Base-by-base conservation (phyloP, 2,888 invertebrate genomes). In the Leistus spinibarbis region DNA sequence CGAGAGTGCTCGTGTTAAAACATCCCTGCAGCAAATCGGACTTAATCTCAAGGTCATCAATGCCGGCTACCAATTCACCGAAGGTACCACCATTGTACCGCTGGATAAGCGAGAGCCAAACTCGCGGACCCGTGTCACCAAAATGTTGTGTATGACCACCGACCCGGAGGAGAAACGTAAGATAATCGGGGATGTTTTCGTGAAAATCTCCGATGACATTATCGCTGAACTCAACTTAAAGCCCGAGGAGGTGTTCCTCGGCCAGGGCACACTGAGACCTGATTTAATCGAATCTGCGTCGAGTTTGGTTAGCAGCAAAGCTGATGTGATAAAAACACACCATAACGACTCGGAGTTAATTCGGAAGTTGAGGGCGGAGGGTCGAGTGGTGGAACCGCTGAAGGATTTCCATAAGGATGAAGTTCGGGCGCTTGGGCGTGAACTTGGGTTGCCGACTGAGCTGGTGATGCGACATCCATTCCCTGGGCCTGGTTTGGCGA, bases 371-470 rank as follows among this genome's bases (percentile, higher is more conserved):
- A 86, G 92, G 56, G 88, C 88, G 74, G 89, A 91, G 75, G 97
- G 98, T 10, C 89, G 96, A 71, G 98, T 99, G 19, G 94, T 99
- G 10, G 99, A 99, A 86, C 99, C 99, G n/a, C 88, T 99, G 74
- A 94, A 93, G 86, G 99, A 99, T 88, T 99, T 99, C 85, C 99
- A 99, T 86, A 99, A 99, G 88, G 99, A 99, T 84, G 99, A 99
- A 89, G 96, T 93, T 73, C 90, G 99, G 76, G 90, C 90, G 75
- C 87, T 99, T 78, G 99, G 99, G 69, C 87, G 91, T 82, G 96
- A 96, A 86, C 88, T 99, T 76, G 97, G 97, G 0, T 88, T 99
- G 78, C 95, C 98, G 9, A 85, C 90, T 56, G 91, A 93, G 79
- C 87, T 99, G 79, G 95, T 99, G 76, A 92, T 95, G 87, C 89